These are phyloP conservation scores for Halocynthia roretzi DNA, from an alignment of 23 tunicate genomes.

Conservation along the genomic window DNA sequence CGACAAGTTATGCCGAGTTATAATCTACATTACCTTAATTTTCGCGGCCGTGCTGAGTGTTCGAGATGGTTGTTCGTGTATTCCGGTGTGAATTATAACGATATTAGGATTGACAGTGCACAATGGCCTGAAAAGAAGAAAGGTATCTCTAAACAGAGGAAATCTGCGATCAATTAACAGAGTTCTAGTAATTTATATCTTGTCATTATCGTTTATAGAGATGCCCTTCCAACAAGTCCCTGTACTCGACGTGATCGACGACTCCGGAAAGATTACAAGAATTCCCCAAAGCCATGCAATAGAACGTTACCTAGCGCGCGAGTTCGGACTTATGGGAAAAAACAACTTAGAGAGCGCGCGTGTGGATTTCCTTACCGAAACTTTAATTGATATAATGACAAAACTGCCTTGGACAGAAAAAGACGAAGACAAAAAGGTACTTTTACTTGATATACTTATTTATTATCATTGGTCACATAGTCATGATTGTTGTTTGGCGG, in stretches of 20 bases:
- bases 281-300: constrained; percentile 45
- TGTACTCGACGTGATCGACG: constrained; percentile 42
- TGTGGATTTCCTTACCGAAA: constrained; percentile 42
- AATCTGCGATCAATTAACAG: too few species aligned
- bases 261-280: constrained; percentile 8
- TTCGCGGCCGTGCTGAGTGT: constrained; percentile 25
- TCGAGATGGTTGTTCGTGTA: constrained; percentile 16
- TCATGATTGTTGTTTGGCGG: not conserved
- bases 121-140: constrained; percentile 21
- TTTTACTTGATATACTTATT: not conserved
- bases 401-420: constrained; percentile 50
- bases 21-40: constrained; percentile 14
- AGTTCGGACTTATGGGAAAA: constrained; percentile 33
- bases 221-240: constrained; percentile 61
- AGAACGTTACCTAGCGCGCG: constrained; percentile 42
- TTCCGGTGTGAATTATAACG: constrained; percentile 18
- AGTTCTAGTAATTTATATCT: too few species aligned
- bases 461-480: not conserved
- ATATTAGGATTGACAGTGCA: constrained; percentile 5
- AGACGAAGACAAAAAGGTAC: constrained; percentile 52
- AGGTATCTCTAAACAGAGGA: not conserved
- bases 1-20: constrained; percentile 9
- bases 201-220: constrained; percentile 21
- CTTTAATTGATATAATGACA: constrained; percentile 38
- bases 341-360: constrained; percentile 14